Evolutionary conservation across 2,888 invertebrate genomes (phyloP), one percentile per base, ranked within the genome.

Genomic region (Lissocephala sabroskyi): DNA sequence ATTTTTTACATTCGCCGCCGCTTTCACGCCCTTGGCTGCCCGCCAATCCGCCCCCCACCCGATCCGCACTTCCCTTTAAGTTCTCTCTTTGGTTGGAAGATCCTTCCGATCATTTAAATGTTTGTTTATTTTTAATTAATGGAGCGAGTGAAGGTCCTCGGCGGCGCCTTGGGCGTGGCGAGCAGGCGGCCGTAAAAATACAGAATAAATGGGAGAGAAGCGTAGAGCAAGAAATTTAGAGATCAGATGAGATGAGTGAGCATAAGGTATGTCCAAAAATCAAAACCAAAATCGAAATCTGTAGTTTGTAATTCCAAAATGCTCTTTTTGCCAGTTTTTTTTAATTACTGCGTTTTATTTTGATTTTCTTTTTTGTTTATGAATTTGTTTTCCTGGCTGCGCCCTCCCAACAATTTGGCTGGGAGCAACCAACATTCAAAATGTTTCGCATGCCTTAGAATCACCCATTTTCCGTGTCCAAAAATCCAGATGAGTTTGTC

Each of bases 261-360:
- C 84, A 84, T 84, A 84, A 84, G 84, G 84, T 84, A 84, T 75
- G 84, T 82, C 76, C 65, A 62, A 60, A 64, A n/a, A n/a, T n/a
- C n/a, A n/a, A n/a, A n/a, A n/a, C n/a, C n/a, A n/a, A n/a, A n/a
- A n/a, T n/a, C n/a, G n/a, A n/a, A 51, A 39, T 59, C 54, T 45
- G 61, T 59, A 60, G 56, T 52, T 56, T 55, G 56, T 60, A 52
- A 28, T 16, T 16, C 29, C 17, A 43, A 30, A 39, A 51, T 19
- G 10, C 13, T 23, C 16, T 33, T 30, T 39, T 50, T 65, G 49
- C 51, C 55, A 50, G n/a, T n/a, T 52, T 49, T 36, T 18, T 45
- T 48, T 63, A 40, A 44, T 19, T 23, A 49, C 49, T 55, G 45
- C 48, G 46, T 43, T 44, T 53, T 46, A 32, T 26, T 56, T 45